These are phyloP conservation scores for Aphis craccivora DNA, from an alignment of 1,140 invertebrate genomes.

Conservation along the genomic window DNA sequence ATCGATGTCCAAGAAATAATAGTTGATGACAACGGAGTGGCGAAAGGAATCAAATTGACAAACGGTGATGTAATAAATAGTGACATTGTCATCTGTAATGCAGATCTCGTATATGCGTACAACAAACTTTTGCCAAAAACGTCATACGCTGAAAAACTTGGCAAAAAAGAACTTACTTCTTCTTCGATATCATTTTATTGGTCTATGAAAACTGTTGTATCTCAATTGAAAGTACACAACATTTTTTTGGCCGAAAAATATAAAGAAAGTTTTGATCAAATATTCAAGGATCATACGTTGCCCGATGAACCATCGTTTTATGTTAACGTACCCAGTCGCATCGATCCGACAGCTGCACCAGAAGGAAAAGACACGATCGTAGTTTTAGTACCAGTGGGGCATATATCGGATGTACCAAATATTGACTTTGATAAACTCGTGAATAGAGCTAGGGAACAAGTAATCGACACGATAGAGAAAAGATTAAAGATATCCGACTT, in stretches of 20 bases:
- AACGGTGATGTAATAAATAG: conserved; percentile 40
- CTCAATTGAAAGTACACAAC: conserved; percentile 22
- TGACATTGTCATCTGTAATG: conserved; percentile 50
- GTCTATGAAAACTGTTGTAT: background rate
- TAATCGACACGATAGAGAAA: conserved; percentile 35
- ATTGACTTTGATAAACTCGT: conserved; percentile 34
- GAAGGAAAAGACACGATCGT: conserved; percentile 45
- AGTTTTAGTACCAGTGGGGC: conserved; percentile 37
- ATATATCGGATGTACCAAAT: background rate
- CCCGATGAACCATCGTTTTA: conserved; percentile 49
- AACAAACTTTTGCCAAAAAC: conserved; percentile 51
- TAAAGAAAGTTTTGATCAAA: conserved; percentile 43
- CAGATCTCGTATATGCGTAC: conserved; percentile 49
- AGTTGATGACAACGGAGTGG: conserved; percentile 4
- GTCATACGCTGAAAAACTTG: background rate
- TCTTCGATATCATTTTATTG: conserved; percentile 50
- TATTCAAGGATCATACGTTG: conserved; percentile 42
- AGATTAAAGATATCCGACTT: conserved; percentile 39
- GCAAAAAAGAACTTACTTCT: conserved; percentile 37
- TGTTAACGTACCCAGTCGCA: conserved; percentile 42
- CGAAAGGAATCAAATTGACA: conserved; percentile 23
- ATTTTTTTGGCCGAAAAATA: conserved; percentile 47
- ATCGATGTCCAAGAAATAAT: conserved; percentile 39
- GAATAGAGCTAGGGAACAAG: background rate
- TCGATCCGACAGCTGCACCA: conserved; percentile 37